Evolutionary conservation across 2,888 invertebrate species (phyloP).

Genomic region (Lampropteryx suffumata): DNA sequence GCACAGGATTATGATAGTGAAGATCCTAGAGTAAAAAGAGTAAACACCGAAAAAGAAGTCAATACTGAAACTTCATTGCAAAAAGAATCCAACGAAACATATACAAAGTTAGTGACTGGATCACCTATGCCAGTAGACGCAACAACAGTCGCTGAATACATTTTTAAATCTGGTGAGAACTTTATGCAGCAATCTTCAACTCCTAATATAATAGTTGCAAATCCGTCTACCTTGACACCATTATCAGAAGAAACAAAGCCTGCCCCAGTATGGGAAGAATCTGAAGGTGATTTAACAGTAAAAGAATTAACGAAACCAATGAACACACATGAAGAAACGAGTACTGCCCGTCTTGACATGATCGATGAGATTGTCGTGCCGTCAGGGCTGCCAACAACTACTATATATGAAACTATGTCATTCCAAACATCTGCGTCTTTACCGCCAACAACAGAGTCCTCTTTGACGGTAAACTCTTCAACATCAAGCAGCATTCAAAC

Average conservation of each 20-base stretch:
- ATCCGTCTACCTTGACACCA: constrained; percentile 9
- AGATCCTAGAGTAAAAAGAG: constrained; percentile 63
- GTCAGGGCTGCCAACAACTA: constrained; percentile 28
- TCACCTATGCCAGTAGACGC: constrained; percentile 45
- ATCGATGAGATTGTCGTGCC: constrained; percentile 32
- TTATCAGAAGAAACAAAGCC: constrained; percentile 42
- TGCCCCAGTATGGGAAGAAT: constrained; percentile 72
- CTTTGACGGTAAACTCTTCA: constrained; percentile 3
- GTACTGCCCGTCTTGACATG: constrained; percentile 17
- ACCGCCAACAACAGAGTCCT: too few species aligned
- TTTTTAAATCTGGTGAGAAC: constrained; percentile 56
- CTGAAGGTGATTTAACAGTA: constrained; percentile 44
- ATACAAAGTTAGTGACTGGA: constrained; percentile 27
- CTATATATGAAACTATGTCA: constrained; percentile 14
- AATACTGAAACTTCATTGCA: constrained; percentile 26
- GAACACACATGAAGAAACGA: constrained; percentile 19
- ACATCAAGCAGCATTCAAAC: constrained; percentile 17
- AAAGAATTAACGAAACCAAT: constrained; percentile 38
- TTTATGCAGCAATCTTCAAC: constrained; percentile 19
- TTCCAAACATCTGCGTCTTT: constrained; percentile 1
- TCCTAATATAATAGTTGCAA: constrained; percentile 18
- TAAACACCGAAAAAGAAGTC: constrained; percentile 46
- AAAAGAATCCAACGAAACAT: constrained; percentile 24
- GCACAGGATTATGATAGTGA: constrained; percentile 65
- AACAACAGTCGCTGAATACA: constrained; percentile 65